These are phyloP conservation scores for Corydoras maculifer DNA, from an alignment of 2,113 vertebrate genomes.

Conservation along the genomic window DNA sequence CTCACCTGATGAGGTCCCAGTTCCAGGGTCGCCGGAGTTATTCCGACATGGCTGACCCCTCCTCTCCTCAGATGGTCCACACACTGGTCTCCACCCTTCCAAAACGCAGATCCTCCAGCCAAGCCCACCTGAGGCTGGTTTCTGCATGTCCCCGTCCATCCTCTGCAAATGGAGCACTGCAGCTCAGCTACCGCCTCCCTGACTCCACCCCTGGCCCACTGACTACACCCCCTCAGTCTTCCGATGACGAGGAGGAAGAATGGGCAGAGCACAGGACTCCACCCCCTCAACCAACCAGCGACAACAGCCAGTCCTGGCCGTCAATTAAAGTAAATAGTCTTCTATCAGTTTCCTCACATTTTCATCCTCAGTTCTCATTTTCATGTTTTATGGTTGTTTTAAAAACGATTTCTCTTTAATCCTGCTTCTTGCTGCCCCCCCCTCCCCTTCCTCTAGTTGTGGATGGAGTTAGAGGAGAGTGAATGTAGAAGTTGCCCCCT, in stretches of 20 bases:
- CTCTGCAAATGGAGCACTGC: constrained; percentile 49
- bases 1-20: constrained; percentile 73
- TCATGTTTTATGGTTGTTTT: not conserved
- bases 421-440: not conserved
- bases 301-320: constrained; percentile 91
- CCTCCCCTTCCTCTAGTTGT: not conserved
- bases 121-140: constrained; percentile 51
- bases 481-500: constrained; percentile 83
- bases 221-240: constrained; percentile 71
- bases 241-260: constrained; percentile 79
- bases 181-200: constrained; percentile 43
- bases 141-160: constrained; percentile 49
- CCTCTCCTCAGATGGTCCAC: constrained; percentile 63
- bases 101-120: constrained; percentile 71
- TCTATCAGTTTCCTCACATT: not conserved
- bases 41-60: constrained; percentile 78
- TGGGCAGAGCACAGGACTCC: constrained; percentile 72
- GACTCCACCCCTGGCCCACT: constrained; percentile 57
- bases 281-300: constrained; percentile 68
- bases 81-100: constrained; percentile 78
- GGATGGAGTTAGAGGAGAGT: constrained; percentile 75
- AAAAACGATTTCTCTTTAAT: not conserved
- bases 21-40: constrained; percentile 91
- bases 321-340: constrained; percentile 82
- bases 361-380: not conserved